Conservation (phyloP, 2,888 invertebrate species). For the Leistus spinibarbis region DNA sequence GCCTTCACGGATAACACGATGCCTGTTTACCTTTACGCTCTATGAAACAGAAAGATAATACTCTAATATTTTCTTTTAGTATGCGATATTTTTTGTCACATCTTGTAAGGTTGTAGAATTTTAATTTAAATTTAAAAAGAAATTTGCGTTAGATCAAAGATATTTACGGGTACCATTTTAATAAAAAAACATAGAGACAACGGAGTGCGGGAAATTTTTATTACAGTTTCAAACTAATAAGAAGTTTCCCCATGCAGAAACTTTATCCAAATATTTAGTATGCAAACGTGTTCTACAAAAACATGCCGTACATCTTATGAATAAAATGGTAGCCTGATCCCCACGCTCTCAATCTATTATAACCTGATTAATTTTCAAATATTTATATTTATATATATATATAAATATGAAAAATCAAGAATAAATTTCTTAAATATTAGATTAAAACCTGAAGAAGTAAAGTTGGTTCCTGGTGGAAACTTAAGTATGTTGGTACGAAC, state of each 20-base stretch:
- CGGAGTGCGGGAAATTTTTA: not conserved
- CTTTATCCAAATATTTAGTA: not conserved
- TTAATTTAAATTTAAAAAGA: not conserved
- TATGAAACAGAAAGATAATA: conserved; percentile 52
- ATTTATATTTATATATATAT: too few species aligned
- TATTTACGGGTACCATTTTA: not conserved
- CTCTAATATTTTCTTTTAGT: not conserved
- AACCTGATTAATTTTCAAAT: too few species aligned
- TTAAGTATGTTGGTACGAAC: conserved; percentile 68
- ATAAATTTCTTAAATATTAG: not conserved
- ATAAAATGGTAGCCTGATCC: too few species aligned
- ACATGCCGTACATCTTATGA: too few species aligned
- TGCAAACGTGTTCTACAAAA: not conserved
- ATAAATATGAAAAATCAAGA: too few species aligned
- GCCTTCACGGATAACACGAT: conserved; percentile 65
- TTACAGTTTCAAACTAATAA: not conserved
- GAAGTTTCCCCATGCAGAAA: not conserved
- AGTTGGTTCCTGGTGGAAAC: conserved; percentile 74
- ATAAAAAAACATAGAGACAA: not conserved
- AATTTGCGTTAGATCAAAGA: not conserved
- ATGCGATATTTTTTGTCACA: not conserved
- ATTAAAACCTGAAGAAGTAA: conserved; percentile 68
- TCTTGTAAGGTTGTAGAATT: not conserved
- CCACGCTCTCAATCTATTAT: too few species aligned
- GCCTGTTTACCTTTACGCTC: conserved; percentile 53